phyloP scores from a whole-genome alignment of 2,113 vertebrate species.

The Ictidomys tridecemlineatus region DNA sequence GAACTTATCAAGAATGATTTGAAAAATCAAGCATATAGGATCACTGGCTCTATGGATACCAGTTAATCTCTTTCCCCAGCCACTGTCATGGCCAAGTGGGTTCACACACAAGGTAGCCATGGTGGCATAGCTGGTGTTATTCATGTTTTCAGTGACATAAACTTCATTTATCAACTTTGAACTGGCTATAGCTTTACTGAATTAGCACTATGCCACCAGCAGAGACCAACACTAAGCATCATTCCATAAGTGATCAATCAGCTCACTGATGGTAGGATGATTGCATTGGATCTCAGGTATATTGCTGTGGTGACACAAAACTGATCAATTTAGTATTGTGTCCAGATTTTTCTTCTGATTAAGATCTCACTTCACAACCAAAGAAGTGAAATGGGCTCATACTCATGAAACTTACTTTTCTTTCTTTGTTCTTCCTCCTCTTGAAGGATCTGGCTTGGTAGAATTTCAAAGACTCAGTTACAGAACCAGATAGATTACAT shows the following conservation, averaged over 20 bases:
- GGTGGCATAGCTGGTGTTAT: accelerated
- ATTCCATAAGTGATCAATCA: background rate
- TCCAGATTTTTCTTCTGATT: background rate
- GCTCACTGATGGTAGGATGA: no score
- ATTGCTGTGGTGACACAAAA: background rate
- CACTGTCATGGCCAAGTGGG: background rate
- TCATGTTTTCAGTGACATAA: no score
- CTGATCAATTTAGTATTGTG: background rate
- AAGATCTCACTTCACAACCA: background rate
- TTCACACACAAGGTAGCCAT: background rate
- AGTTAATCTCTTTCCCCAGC: background rate
- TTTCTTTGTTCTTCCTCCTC: background rate
- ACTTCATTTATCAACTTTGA: background rate
- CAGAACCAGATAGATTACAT: background rate
- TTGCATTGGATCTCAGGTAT: background rate
- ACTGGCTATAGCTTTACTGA: background rate
- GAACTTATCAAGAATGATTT: background rate
- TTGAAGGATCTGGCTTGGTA: background rate
- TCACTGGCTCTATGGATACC: background rate
- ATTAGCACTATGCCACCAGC: background rate
- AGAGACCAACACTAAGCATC: background rate
- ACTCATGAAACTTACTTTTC: no score
- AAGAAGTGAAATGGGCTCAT: background rate
- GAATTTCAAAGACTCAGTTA: background rate
- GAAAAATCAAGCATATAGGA: background rate